phyloP scores from a whole-genome alignment of 2,888 invertebrate species.

The Heliconius erato region DNA sequence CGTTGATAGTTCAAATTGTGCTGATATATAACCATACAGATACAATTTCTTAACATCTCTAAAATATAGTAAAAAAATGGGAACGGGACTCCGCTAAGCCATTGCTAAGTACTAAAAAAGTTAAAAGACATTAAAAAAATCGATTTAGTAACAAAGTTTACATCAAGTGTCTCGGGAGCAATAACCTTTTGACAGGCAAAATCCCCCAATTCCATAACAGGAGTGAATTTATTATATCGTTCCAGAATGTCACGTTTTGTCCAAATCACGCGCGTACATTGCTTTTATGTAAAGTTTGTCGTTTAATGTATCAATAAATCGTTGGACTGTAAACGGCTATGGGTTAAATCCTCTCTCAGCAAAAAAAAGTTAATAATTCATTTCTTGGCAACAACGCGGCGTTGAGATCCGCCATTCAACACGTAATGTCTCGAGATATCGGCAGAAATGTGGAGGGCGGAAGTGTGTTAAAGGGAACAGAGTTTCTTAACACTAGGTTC shows the following conservation, averaged over 20 bases:
- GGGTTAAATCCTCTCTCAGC: not conserved
- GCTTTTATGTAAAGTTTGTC: constrained; percentile 2
- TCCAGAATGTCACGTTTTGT: constrained; percentile 43
- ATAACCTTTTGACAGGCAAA: constrained; percentile 43
- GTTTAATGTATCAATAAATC: not conserved
- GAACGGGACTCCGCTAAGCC: too few relatives aligned
- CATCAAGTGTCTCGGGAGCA: constrained; percentile 32
- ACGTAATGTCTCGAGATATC: not conserved
- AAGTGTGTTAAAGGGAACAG: not conserved
- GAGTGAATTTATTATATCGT: constrained; percentile 38
- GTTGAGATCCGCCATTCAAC: not conserved
- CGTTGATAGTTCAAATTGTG: too few relatives aligned
- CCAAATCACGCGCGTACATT: constrained; percentile 27
- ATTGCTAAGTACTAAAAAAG: too few relatives aligned
- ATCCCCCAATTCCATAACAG: constrained; percentile 20
- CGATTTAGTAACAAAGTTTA: constrained; percentile 25
- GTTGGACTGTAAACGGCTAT: not conserved
- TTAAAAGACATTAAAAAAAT: not conserved
- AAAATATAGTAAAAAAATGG: too few relatives aligned
- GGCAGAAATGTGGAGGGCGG: not conserved
- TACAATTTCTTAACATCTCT: too few relatives aligned
- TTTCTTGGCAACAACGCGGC: not conserved
- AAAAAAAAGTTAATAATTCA: not conserved
- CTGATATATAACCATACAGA: too few relatives aligned
- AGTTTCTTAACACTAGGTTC: not conserved